Evolutionary conservation across 2,888 invertebrate species (phyloP), one percentile per base, ranked within the genome.

Genomic region (Baronia brevicornis): DNA sequence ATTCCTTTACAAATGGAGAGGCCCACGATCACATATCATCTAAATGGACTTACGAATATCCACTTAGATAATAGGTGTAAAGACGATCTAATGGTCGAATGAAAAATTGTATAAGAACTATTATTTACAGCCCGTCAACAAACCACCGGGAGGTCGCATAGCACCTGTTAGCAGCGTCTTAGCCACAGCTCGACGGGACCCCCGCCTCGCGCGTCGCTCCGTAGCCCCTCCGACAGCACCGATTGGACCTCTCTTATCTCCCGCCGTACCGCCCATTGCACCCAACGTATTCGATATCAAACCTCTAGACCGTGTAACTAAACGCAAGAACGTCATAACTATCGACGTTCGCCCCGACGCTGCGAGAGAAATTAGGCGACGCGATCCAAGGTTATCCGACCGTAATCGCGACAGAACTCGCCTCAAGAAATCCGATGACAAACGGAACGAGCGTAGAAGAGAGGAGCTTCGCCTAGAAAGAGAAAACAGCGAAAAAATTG

Each of bases 211-310:
- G 48, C 60, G 60, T 34, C 61, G 60, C 32, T 51, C 35, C 26
- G 26, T 41, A 44, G 1, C 19, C 48, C 42, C 36, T 19, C 33
- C 9, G 2, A 7, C 19, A 4, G 60, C 9, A 63, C 13, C 39
- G 13, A 28, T 52, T 13, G 46, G 44, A 37, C 44, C 46, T 22
- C 35, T 36, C 5, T 40, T 46, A 7, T 31, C 38, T n/a, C 19
- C 36, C 12, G 15, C 42, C 12, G 35, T 41, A 3, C 39, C 59
- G 2, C 58, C 69, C 51, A 70, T 79, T 43, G 72, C 78, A 3
- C 59, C 77, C 36, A 63, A 79, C 63, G 72, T 77, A 21, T 79
- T 82, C 62, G 75, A 86, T 64, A 78, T 85, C 67, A 79, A 78
- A 44, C 69, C 85, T 7, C 71, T 79, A 30, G 74, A 75, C 3